Evolutionary conservation across 2,888 invertebrate species (phyloP).

Genomic region (Hypomecis punctinalis): DNA sequence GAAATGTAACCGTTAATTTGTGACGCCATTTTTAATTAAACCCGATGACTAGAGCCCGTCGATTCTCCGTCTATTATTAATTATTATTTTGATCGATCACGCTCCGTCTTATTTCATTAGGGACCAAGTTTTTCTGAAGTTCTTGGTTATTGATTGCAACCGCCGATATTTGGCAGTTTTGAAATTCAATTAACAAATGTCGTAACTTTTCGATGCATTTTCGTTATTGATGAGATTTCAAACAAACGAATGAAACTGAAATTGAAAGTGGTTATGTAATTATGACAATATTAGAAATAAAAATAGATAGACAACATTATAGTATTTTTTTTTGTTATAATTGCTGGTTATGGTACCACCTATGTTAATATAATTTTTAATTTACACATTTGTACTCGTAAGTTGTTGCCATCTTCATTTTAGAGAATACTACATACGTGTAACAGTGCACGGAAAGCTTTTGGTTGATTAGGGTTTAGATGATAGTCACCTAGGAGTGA

Average conservation of each 20-base stretch:
- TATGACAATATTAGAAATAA: too few relatives aligned
- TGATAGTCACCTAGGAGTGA: too few relatives aligned
- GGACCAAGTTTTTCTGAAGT: constrained; percentile 67
- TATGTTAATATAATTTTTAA: too few relatives aligned
- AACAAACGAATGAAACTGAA: neutral
- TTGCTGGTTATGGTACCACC: too few relatives aligned
- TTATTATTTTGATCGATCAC: constrained; percentile 84
- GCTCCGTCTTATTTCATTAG: constrained; percentile 79
- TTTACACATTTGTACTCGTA: too few relatives aligned
- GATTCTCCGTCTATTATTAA: constrained; percentile 78
- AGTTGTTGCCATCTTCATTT: too few relatives aligned
- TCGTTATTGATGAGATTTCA: constrained; percentile 11
- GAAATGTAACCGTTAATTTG: constrained; percentile 78
- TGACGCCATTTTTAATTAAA: constrained; percentile 81
- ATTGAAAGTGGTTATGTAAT: neutral
- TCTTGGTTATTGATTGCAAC: constrained; percentile 65
- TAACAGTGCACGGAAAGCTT: too few relatives aligned
- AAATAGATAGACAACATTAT: too few relatives aligned
- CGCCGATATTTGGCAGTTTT: constrained; percentile 36
- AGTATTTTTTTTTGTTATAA: too few relatives aligned
- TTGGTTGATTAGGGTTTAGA: too few relatives aligned
- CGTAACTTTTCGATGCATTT: constrained; percentile 26
- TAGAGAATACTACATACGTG: too few relatives aligned
- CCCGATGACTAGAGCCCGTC: constrained; percentile 82
- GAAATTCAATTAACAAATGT: constrained; percentile 28